Percentiles rank a stretch among this genome's conserved stretches.
Conservation (phyloP, 2,797 vertebrate genomes). For the Oreortyx pictus region DNA sequence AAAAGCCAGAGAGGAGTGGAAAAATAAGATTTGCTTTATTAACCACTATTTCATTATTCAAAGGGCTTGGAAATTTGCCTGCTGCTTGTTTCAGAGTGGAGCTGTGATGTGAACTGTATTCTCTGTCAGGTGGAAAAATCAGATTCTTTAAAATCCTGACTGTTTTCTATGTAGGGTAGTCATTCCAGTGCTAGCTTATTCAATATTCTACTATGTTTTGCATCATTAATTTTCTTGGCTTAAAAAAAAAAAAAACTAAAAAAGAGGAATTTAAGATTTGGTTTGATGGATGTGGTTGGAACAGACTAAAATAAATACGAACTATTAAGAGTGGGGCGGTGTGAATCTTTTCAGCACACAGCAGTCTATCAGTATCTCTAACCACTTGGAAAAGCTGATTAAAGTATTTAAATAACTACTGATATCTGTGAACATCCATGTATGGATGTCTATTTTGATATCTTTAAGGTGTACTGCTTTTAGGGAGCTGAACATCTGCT, state of each 20-base stretch:
- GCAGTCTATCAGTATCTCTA: slow-evolving; percentile 14
- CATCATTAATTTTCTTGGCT: slow-evolving; percentile 17
- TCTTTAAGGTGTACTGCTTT: neutral
- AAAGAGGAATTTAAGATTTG: neutral
- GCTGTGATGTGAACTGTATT: neutral
- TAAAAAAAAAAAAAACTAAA: neutral
- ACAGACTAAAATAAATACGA: slow-evolving; percentile 19
- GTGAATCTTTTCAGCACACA: neutral
- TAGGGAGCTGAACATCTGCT: neutral
- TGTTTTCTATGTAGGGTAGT: neutral
- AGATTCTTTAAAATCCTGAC: slow-evolving; percentile 16
- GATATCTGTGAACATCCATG: neutral
- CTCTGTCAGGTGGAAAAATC: neutral
- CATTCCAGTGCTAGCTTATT: neutral
- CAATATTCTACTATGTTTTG: neutral
- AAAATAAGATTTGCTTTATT: slow-evolving; percentile 22
- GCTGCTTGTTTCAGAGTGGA: neutral
- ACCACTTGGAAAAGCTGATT: slow-evolving; percentile 57
- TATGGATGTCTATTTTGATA: neutral
- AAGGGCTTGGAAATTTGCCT: neutral
- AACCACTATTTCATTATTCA: neutral
- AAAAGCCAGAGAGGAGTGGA: neutral
- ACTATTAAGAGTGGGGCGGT: neutral
- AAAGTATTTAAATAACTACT: slow-evolving; percentile 49
- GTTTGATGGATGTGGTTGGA: neutral